A percentile compares a stretch with the other conserved stretches of the same genome.
Evolutionary conservation across 2,797 vertebrate species (phyloP).

Genomic region (Myotis findleyi): DNA sequence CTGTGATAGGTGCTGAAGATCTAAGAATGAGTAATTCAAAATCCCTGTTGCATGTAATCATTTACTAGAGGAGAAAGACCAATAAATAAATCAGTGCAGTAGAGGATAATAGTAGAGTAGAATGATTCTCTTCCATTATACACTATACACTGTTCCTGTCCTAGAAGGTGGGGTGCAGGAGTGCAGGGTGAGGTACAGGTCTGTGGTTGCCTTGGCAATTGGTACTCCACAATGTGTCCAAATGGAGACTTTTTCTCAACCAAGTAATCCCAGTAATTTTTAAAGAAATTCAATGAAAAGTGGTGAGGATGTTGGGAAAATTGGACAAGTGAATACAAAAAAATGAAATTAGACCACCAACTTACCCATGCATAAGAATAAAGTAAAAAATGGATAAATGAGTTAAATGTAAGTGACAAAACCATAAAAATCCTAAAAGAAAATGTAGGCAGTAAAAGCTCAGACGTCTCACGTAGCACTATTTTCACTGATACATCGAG

Average conservation of each 20-base stretch:
- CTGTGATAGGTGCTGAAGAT: neutral
- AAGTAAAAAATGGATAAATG: too few species aligned
- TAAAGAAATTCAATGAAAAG: neutral
- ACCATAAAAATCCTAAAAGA: too few species aligned
- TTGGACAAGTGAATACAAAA: too few species aligned
- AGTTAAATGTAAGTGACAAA: too few species aligned
- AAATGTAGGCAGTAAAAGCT: too few species aligned
- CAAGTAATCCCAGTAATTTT: neutral
- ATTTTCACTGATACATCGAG: too few species aligned
- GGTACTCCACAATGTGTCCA: neutral
- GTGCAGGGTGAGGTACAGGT: neutral
- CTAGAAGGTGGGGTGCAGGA: neutral
- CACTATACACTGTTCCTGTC: neutral
- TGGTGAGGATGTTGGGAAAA: neutral
- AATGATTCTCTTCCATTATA: neutral
- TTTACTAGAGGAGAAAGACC: neutral
- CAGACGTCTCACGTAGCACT: too few species aligned
- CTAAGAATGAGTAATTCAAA: conserved; percentile 10
- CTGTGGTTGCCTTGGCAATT: neutral
- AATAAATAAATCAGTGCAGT: neutral
- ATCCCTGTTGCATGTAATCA: neutral
- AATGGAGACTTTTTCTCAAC: neutral
- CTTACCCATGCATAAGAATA: too few species aligned
- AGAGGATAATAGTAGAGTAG: neutral
- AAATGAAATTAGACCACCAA: too few species aligned